These are phyloP conservation scores for Boulengeromyrus knoepffleri DNA, from an alignment of 2,113 vertebrate genomes.

Conservation along the genomic window DNA sequence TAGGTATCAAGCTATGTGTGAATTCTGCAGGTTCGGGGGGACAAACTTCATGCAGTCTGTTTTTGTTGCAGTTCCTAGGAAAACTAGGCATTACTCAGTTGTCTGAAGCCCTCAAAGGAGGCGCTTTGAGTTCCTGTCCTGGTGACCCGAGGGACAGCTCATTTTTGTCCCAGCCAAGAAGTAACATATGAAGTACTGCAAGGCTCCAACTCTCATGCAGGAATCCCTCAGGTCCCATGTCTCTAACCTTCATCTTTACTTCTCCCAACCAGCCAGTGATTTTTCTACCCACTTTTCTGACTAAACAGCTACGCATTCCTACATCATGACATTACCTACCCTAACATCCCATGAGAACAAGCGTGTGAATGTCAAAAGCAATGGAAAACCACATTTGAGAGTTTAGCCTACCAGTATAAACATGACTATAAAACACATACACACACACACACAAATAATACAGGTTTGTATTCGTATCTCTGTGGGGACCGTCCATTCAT, in stretches of 20 bases:
- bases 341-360: not conserved
- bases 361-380: not conserved
- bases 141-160: not conserved
- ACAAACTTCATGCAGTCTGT: not conserved
- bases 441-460: not conserved
- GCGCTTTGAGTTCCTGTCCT: not conserved
- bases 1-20: not conserved
- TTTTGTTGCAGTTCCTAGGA: not conserved
- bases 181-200: not conserved
- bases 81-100: not conserved
- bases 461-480: not conserved
- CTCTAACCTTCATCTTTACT: not conserved
- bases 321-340: not conserved
- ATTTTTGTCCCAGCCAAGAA: not conserved
- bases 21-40: not conserved
- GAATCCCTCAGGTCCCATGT: not conserved
- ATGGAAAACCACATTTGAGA: not conserved
- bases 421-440: not conserved
- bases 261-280: not conserved
- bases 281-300: not conserved
- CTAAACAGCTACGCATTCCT: not conserved
- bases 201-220: not conserved
- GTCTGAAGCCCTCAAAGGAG: not conserved
- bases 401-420: not conserved
- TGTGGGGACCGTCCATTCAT: not conserved